These are phyloP conservation scores for Pseudocheirus occidentalis DNA, from an alignment of 2,797 vertebrate species.

Conservation along the genomic window DNA sequence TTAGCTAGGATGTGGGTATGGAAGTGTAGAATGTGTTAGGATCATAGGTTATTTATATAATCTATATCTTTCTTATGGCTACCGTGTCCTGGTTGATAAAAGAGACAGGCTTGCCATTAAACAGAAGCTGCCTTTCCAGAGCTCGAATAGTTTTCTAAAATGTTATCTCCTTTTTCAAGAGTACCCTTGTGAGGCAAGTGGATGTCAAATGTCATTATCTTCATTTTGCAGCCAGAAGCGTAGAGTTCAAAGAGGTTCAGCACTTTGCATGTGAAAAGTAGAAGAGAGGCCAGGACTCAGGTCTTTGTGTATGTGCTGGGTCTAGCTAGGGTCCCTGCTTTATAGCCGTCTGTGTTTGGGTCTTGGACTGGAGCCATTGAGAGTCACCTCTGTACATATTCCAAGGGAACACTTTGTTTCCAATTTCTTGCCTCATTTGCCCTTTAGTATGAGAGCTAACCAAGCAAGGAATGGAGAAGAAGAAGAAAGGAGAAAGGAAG, in stretches of 20 bases:
- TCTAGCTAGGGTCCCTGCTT: neutral
- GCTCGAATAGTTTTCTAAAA: conserved; percentile 23
- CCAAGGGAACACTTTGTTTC: neutral
- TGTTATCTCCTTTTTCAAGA: neutral
- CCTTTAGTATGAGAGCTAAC: neutral
- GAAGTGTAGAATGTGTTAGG: neutral
- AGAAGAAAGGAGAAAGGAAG: neutral
- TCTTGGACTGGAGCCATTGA: neutral
- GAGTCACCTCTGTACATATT: neutral
- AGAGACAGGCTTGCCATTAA: neutral
- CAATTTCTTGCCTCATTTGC: neutral
- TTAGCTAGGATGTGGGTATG: neutral
- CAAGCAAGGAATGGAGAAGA: neutral
- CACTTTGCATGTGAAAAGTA: neutral
- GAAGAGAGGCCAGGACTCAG: neutral
- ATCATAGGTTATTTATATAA: conserved; percentile 15
- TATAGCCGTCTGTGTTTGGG: neutral
- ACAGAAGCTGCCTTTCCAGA: conserved; percentile 3
- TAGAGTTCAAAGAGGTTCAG: neutral
- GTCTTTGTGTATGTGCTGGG: neutral
- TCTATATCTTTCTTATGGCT: neutral
- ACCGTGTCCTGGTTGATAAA: neutral
- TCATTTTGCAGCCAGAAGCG: neutral
- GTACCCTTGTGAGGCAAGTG: neutral
- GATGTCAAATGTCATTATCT: neutral